Evolutionary conservation across 1,140 invertebrate genomes (phyloP).

Genomic region (Carposina sasakii): DNA sequence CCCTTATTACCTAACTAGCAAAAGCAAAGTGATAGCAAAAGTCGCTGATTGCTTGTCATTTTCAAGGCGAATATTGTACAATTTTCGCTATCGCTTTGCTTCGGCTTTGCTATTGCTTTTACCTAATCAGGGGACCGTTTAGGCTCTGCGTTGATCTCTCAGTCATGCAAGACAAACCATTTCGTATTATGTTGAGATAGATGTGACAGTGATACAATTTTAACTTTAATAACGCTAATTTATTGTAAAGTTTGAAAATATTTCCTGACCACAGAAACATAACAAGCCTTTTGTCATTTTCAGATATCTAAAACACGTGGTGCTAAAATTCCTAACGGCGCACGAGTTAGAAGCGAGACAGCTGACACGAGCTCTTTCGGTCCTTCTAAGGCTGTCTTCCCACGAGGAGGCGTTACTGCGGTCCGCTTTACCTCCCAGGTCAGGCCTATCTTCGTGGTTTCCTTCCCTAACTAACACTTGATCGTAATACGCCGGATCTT

Average conservation of each 20-base stretch:
- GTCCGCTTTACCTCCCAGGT: slow-evolving; percentile 90
- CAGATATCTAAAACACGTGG: slow-evolving; percentile 92
- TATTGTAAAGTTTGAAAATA: neutral
- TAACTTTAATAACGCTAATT: neutral
- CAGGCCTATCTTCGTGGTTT: slow-evolving; percentile 82
- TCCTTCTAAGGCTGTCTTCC: slow-evolving; percentile 85
- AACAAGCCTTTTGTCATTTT: neutral
- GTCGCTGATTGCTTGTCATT: too few relatives aligned
- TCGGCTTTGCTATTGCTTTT: too few relatives aligned
- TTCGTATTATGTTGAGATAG: too few relatives aligned
- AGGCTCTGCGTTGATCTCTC: too few relatives aligned
- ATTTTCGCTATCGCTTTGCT: too few relatives aligned
- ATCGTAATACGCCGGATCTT: too few relatives aligned
- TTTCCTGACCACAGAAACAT: neutral
- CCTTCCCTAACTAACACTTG: slow-evolving; percentile 46
- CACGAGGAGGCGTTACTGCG: slow-evolving; percentile 92
- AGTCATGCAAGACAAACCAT: too few relatives aligned
- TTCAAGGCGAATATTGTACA: too few relatives aligned
- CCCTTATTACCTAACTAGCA: too few relatives aligned
- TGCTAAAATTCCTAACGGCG: slow-evolving; percentile 93
- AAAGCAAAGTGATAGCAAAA: too few relatives aligned
- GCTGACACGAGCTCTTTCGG: slow-evolving; percentile 89
- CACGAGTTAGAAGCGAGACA: slow-evolving; percentile 91
- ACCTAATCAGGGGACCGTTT: too few relatives aligned
- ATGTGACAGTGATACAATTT: neutral